Percentiles rank a stretch among this genome's conserved stretches.
Evolutionary conservation across 35 echinoderm and acorn worm genomes (phyloP).

Genomic region (Hemicentrotus pulcherrimus): DNA sequence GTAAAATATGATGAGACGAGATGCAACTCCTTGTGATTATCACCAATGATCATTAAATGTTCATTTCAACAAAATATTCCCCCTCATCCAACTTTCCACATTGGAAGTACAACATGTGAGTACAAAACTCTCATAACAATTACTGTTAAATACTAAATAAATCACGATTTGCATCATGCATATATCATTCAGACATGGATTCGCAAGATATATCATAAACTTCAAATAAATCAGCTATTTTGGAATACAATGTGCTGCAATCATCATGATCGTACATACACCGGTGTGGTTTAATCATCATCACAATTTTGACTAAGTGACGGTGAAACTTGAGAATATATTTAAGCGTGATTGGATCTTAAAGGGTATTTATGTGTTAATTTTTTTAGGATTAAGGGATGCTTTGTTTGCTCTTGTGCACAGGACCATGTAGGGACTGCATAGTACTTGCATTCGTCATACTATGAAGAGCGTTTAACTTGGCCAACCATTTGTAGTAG

Average conservation of each 20-base stretch:
- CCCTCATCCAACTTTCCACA: neutral
- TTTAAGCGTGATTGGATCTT: neutral
- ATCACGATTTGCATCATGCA: neutral
- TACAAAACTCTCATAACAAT: neutral
- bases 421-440: neutral
- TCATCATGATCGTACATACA: neutral
- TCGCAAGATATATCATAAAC: neutral
- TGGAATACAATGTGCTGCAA: neutral
- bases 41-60: neutral
- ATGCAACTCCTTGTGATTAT: neutral
- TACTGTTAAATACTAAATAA: neutral
- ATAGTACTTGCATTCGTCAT: constrained; percentile 7
- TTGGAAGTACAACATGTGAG: neutral
- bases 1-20: neutral
- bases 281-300: neutral
- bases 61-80: neutral
- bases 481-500: constrained; percentile 21
- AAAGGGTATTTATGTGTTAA: neutral
- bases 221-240: neutral
- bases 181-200: neutral
- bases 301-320: neutral
- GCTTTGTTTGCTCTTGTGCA: neutral
- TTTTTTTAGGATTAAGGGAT: neutral
- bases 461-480: neutral
- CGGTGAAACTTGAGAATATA: neutral